These are phyloP conservation scores for Shargacucullia verbasci DNA, from an alignment of 2,888 invertebrate species.

Conservation along the genomic window DNA sequence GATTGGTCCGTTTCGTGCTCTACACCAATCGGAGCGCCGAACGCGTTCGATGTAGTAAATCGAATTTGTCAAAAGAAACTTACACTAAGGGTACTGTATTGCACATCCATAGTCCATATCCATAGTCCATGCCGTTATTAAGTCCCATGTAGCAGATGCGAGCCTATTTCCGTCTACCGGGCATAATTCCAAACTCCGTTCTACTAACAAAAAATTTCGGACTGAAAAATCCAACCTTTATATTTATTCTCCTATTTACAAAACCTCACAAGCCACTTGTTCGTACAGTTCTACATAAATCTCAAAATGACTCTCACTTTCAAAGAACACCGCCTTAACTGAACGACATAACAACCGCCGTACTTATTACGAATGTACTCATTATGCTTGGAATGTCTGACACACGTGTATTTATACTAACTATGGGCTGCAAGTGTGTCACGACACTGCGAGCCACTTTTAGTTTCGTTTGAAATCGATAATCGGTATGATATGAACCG, in stretches of 20 bases:
- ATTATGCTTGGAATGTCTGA: slow-evolving; percentile 79
- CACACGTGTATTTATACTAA: slow-evolving; percentile 73
- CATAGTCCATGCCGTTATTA: too few relatives aligned
- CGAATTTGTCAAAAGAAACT: too few relatives aligned
- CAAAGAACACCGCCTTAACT: slow-evolving; percentile 68
- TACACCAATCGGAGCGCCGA: too few relatives aligned
- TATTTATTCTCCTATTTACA: background rate
- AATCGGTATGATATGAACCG: slow-evolving; percentile 32
- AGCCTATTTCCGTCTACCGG: too few relatives aligned
- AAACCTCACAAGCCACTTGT: background rate
- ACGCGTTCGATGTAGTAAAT: too few relatives aligned
- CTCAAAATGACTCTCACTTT: slow-evolving; percentile 59
- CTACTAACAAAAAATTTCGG: too few relatives aligned
- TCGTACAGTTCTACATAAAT: slow-evolving; percentile 12
- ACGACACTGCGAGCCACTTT: slow-evolving; percentile 73
- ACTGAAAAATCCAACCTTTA: too few relatives aligned
- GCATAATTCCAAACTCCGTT: too few relatives aligned
- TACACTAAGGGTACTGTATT: too few relatives aligned
- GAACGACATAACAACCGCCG: slow-evolving; percentile 62
- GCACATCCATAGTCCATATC: too few relatives aligned
- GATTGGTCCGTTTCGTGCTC: too few relatives aligned
- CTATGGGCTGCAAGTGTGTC: slow-evolving; percentile 70
- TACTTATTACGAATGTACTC: slow-evolving; percentile 82
- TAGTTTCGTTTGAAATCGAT: slow-evolving; percentile 68
- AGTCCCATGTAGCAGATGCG: too few relatives aligned